A percentile compares a stretch with the other conserved stretches of the same genome.
Conservation (phyloP, 2,113 vertebrate species). For the Grantiella picta region DNA sequence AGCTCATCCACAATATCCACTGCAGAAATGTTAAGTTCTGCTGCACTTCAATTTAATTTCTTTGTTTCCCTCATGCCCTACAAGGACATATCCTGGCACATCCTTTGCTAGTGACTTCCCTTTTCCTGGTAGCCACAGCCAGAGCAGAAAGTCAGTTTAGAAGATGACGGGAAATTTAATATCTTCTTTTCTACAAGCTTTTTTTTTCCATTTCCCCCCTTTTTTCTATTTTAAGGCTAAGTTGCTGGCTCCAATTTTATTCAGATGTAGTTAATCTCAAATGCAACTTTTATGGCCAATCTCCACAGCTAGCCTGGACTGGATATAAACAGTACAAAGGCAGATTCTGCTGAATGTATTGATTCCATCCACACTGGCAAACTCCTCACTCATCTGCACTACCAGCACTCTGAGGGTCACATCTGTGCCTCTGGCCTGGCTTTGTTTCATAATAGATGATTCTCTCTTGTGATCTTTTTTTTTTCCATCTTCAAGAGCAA, state of each 20-base stretch:
- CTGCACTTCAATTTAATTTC: neutral
- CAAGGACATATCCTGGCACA: neutral
- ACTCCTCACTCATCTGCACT: neutral
- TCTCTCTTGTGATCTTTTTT: neutral
- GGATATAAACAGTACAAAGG: neutral
- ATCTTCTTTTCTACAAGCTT: neutral
- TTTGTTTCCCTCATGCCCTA: neutral
- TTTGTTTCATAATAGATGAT: neutral
- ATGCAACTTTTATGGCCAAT: neutral
- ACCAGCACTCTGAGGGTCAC: neutral
- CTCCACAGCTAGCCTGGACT: neutral
- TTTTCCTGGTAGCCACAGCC: neutral
- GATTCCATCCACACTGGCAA: neutral
- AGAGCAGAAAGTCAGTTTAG: neutral
- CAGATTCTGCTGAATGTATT: neutral
- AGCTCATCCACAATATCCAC: neutral
- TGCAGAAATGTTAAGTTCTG: neutral
- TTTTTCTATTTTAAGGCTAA: neutral
- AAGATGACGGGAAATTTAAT: neutral
- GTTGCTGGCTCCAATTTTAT: neutral
- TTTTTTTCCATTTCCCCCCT: neutral
- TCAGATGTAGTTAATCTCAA: neutral
- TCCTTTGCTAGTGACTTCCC: neutral
- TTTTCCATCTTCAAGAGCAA: neutral
- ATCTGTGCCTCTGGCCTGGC: neutral